Conservation (phyloP, 1,140 invertebrate species). For the Whitmania pigra region DNA sequence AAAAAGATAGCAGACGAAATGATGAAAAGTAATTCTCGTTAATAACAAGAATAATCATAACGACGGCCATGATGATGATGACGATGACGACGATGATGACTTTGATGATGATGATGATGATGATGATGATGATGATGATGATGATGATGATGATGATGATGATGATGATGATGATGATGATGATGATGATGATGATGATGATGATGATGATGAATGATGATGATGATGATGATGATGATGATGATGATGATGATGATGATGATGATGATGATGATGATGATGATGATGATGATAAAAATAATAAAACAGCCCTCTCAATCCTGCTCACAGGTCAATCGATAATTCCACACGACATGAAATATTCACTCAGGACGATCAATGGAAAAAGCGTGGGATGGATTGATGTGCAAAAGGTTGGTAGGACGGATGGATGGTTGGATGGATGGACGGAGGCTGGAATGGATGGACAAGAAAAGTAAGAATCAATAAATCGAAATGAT, state of each 20-base stretch:
- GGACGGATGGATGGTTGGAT: neutral
- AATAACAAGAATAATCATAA: neutral
- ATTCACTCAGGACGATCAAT: too few relatives aligned
- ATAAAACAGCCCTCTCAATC: neutral
- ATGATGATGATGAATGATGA: neutral
- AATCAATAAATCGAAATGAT: neutral
- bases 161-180: too few relatives aligned
- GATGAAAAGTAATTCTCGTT: too few relatives aligned
- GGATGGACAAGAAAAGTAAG: neutral
- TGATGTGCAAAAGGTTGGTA: neutral
- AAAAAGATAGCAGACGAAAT: too few relatives aligned
- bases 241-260: conserved; percentile 16
- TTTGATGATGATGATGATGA: conserved; percentile 12
- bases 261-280: conserved; percentile 10
- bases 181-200: neutral
- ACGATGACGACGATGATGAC: neutral
- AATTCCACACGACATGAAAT: too few relatives aligned
- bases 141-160: neutral
- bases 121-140: conserved; percentile 17
- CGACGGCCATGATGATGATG: neutral
- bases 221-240: conserved; percentile 10
- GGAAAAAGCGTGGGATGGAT: too few relatives aligned
- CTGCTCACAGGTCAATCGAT: too few relatives aligned
- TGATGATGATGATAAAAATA: neutral
- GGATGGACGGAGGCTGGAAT: neutral